phyloP scores from a whole-genome alignment of 2,113 vertebrate genomes.

The Paracanthobrama guichenoti region DNA sequence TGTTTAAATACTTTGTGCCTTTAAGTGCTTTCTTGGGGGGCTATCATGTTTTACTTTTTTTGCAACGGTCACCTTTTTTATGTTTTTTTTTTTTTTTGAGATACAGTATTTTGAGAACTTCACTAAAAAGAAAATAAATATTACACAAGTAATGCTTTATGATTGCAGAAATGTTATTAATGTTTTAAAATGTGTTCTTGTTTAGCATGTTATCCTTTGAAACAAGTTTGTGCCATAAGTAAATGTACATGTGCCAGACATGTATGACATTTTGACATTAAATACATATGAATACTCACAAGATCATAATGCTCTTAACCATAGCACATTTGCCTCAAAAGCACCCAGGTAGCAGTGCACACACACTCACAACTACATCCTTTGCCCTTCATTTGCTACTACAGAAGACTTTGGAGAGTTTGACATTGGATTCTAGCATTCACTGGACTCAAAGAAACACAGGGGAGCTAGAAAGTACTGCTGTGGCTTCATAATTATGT shows the following conservation, averaged over 20 bases:
- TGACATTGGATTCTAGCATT: not conserved
- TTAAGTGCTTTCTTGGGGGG: too few species aligned
- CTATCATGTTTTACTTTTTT: too few species aligned
- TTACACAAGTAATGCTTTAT: too few species aligned
- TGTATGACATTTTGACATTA: not conserved
- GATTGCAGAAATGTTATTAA: too few species aligned
- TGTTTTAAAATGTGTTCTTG: not conserved
- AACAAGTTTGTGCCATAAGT: not conserved
- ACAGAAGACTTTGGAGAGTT: not conserved
- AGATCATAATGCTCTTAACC: not conserved
- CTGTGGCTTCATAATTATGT: conserved; percentile 8
- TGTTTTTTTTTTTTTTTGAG: too few species aligned
- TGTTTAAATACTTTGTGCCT: not conserved
- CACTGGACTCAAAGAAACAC: not conserved
- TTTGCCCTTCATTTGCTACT: not conserved
- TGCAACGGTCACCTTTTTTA: too few species aligned
- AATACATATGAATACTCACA: not conserved
- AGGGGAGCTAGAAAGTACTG: not conserved
- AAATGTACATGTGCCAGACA: not conserved
- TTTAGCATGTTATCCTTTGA: not conserved
- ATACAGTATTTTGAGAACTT: too few species aligned
- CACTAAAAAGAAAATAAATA: too few species aligned
- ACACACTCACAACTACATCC: not conserved
- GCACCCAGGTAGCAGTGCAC: not conserved
- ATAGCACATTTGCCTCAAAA: not conserved